Percentiles rank a stretch among this genome's conserved stretches.
Evolutionary conservation across 2,888 invertebrate species (phyloP).

Genomic region (Allophyes oxyacanthae): DNA sequence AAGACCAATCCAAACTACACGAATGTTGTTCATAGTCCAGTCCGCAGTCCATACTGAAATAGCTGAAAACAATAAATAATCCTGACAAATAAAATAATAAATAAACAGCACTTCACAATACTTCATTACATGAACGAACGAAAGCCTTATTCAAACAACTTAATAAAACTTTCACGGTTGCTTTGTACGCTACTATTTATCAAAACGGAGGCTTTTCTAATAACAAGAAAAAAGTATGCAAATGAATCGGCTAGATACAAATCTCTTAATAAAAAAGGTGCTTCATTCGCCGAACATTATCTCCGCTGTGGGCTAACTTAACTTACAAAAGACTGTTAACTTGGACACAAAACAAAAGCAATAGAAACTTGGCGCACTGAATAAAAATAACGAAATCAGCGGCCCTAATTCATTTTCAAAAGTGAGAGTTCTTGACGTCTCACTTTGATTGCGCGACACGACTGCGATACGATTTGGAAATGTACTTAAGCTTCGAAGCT

Average conservation of each 20-base stretch:
- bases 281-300: conserved; percentile 73
- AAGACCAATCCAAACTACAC: no score
- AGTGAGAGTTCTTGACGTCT: conserved; percentile 63
- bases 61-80: conserved; percentile 24
- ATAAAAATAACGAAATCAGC: conserved; percentile 83
- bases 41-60: no score
- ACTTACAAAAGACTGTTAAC: conserved; percentile 68
- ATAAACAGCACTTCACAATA: conserved; percentile 24
- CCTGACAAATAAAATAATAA: conserved; percentile 30
- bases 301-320: conserved; percentile 64
- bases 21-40: no score
- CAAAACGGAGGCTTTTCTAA: conserved; percentile 63
- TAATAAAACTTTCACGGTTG: conserved; percentile 52
- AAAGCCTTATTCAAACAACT: conserved; percentile 42
- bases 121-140: conserved; percentile 42
- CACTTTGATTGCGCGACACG: conserved; percentile 41
- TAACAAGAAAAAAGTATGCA: conserved; percentile 78
- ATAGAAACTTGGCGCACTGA: conserved; percentile 82
- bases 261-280: conserved; percentile 73
- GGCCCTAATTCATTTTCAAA: conserved; percentile 78
- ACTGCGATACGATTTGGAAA: conserved; percentile 36
- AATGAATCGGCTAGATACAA: conserved; percentile 82
- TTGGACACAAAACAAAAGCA: conserved; percentile 75
- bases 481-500: neutral
- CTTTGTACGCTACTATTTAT: conserved; percentile 54